Evolutionary conservation across 37 sponge, comb jelly and placozoan genomes (phyloP).

Genomic region (Tethya wilhelma): DNA sequence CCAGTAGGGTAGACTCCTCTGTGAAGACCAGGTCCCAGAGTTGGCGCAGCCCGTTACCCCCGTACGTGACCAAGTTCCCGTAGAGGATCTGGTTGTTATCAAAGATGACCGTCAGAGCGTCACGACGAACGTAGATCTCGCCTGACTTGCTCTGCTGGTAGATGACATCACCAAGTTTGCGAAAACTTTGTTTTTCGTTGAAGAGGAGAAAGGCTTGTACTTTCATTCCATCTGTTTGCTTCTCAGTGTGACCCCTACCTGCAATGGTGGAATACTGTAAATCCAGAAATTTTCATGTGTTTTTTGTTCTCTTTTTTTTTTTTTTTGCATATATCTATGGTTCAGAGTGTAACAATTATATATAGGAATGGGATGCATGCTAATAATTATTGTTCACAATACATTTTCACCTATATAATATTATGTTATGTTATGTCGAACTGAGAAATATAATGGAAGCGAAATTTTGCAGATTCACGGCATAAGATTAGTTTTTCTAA

Average conservation of each 20-base stretch:
- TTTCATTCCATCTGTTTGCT: neutral
- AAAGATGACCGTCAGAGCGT: slow-evolving; percentile 56
- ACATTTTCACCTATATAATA: too few species aligned
- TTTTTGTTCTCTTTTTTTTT: too few species aligned
- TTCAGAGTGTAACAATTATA: too few species aligned
- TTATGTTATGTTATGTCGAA: too few species aligned
- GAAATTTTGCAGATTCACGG: too few species aligned
- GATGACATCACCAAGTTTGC: slow-evolving; percentile 57
- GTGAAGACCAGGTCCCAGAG: slow-evolving; percentile 49
- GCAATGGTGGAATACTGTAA: neutral
- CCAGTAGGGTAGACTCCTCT: slow-evolving; percentile 19
- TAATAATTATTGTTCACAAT: too few species aligned
- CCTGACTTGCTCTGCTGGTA: slow-evolving; percentile 56
- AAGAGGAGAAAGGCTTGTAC: slow-evolving; percentile 50
- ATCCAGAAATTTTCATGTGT: too few species aligned
- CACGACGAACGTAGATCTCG: slow-evolving; percentile 53
- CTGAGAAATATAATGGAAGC: too few species aligned
- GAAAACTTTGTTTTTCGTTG: slow-evolving; percentile 58
- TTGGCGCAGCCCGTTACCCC: slow-evolving; percentile 36
- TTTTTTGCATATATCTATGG: too few species aligned
- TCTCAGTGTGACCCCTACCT: slow-evolving; percentile 12
- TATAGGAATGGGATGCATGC: too few species aligned
- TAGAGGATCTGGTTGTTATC: slow-evolving; percentile 35
- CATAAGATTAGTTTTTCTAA: too few species aligned
- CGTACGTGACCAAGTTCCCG: slow-evolving; percentile 57